phyloP scores from a whole-genome alignment of 2,888 invertebrate species.

The Chalcosyrphus nemorum region DNA sequence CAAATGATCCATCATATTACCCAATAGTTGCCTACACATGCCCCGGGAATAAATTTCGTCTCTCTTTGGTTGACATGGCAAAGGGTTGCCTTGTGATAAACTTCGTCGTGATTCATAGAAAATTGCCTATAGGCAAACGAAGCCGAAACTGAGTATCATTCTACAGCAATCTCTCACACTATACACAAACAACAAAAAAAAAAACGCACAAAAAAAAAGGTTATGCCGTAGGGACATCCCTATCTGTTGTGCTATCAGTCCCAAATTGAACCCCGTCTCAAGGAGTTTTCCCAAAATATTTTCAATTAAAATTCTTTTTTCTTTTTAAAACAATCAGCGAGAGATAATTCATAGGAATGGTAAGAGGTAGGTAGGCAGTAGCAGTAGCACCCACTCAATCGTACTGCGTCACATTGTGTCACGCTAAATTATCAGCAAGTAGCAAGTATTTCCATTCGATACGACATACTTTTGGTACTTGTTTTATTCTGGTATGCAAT shows the following conservation, averaged over 20 bases:
- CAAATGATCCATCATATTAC: conserved; percentile 55
- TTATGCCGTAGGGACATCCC: conserved; percentile 55
- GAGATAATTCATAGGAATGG: conserved; percentile 5
- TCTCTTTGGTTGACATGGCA: conserved; percentile 24
- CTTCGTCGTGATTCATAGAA: conserved; percentile 41
- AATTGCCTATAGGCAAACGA: conserved; percentile 42
- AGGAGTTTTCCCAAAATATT: conserved; percentile 41
- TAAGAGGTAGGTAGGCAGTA: neutral
- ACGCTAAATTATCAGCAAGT: conserved; percentile 31
- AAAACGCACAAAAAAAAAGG: conserved; percentile 47
- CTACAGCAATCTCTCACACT: conserved; percentile 32
- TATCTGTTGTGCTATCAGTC: conserved; percentile 30
- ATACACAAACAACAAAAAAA: neutral
- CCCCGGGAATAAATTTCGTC: conserved; percentile 24
- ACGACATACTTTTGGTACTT: conserved; percentile 1
- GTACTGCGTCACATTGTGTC: neutral
- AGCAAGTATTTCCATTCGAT: conserved; percentile 22
- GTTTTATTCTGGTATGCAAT: neutral
- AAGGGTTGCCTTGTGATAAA: conserved; percentile 59
- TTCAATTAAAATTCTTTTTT: conserved; percentile 66
- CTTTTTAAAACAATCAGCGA: conserved; percentile 33
- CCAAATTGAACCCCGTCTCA: conserved; percentile 19
- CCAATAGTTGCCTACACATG: conserved; percentile 45
- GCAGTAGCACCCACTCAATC: neutral
- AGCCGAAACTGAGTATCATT: conserved; percentile 46